Conservation (phyloP, 2,113 vertebrate species). For the Phodopus roborovskii region DNA sequence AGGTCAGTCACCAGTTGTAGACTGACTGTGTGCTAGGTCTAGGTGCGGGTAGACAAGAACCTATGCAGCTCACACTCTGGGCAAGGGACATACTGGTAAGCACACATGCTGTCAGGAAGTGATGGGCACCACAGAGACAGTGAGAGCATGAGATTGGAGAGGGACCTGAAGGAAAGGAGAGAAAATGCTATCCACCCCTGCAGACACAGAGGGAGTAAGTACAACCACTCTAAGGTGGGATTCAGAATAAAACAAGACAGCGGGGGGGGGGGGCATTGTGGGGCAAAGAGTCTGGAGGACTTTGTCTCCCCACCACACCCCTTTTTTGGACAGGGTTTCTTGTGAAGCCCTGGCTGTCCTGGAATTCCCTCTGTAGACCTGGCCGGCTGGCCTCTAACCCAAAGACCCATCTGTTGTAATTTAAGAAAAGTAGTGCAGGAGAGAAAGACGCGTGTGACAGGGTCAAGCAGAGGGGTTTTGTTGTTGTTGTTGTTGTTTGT, state of each 20-base stretch:
- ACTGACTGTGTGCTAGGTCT: background rate
- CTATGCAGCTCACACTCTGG: background rate
- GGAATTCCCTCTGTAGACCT: background rate
- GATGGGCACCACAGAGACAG: background rate
- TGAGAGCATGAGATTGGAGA: background rate
- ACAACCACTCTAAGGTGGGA: background rate
- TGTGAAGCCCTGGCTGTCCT: background rate
- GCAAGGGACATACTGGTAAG: rapidly evolving
- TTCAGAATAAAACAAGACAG: background rate
- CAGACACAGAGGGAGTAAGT: background rate
- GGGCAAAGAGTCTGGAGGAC: background rate
- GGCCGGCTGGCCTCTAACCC: background rate
- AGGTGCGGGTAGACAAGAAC: background rate
- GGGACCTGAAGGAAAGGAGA: background rate
- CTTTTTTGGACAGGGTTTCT: background rate
- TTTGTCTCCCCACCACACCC: background rate
- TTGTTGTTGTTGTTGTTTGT: no score
- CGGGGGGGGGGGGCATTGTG: background rate
- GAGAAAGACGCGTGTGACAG: no score
- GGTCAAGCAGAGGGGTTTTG: no score
- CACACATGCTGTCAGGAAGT: background rate
- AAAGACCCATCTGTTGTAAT: background rate
- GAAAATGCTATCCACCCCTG: background rate
- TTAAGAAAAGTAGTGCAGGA: no score
- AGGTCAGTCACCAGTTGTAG: background rate